These are phyloP conservation scores for Recurvirostra avosetta DNA, from an alignment of 2,113 vertebrate genomes.

Conservation along the genomic window DNA sequence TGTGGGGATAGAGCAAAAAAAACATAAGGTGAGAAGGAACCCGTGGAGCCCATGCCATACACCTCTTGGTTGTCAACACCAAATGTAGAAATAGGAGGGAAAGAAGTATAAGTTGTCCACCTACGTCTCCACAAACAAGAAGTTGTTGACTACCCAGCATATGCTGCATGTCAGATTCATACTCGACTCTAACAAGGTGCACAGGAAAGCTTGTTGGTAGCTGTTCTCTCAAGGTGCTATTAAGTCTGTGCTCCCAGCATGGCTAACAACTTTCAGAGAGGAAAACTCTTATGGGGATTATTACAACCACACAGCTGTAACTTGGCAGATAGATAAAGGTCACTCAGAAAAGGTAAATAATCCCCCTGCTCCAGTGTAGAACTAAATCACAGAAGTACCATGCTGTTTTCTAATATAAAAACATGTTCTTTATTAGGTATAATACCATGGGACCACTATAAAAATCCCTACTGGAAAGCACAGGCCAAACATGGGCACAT, in stretches of 20 bases:
- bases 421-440: neutral
- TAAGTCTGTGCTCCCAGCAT: neutral
- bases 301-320: neutral
- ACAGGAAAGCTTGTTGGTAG: neutral
- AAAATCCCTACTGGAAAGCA: neutral
- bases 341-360: conserved; percentile 32
- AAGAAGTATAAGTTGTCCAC: neutral
- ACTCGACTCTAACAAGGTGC: neutral
- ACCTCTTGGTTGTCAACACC: neutral
- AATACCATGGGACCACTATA: neutral
- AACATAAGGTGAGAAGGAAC: neutral
- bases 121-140: neutral
- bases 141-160: neutral
- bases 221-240: neutral
- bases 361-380: neutral
- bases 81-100: neutral
- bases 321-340: conserved; percentile 24
- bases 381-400: neutral
- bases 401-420: neutral
- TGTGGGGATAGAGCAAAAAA: rapidly evolving
- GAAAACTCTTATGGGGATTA: neutral
- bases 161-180: neutral
- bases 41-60: rapidly evolving
- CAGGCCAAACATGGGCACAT: neutral
- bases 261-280: neutral